Evolutionary conservation across 2,113 vertebrate genomes (phyloP), one percentile per base, ranked within the genome.

Genomic region (Dunckerocampus dactyliophorus): DNA sequence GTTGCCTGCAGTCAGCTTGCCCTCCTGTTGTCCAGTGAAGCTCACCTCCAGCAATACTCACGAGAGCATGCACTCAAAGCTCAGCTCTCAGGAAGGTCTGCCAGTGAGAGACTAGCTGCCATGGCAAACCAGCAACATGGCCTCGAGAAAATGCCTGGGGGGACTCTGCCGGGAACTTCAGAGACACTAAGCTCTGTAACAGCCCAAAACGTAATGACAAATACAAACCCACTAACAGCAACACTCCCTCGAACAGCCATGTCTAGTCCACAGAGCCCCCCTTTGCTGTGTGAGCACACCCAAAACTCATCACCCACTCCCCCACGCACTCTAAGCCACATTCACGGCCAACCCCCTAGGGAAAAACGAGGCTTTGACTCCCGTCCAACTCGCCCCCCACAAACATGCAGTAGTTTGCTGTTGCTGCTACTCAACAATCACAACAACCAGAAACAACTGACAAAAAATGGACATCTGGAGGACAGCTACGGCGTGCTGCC

Each of bases 1-100:
- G 92, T 97, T 22, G 96, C 95, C 6, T 99, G 97, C 79, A 99
- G 97, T 86, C 97, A 99, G 47, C 83, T 99, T 54, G 97, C 97
- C 10, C 83, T 99, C 47, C 89, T 99, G 45, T 92, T 99, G 46
- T 99, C 97, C n/a, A 99, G 97, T 8, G 97, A 99, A 82, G 95
- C 95, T 62, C 96, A 99, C 84, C 87, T 99, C 72, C 95, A 99
- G 87, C 95, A 99, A 84, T 99, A 99, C 82, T 97, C 96, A 58
- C 91, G 94, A 79, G 97, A 98, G 85, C 97, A 99, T 16, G 93
- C 95, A 58, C 85, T 99, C 70, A 98, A 97, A 91, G 93, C 95
- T 78, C 95, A 96, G 87, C 92, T 92, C 54, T 93, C 94, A 7
- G 94, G 89, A 75, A 91, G 95, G 37, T 92, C 92, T 22, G 97